Conservation (phyloP, 2,888 invertebrate genomes). For the Chironomus tentans region DNA sequence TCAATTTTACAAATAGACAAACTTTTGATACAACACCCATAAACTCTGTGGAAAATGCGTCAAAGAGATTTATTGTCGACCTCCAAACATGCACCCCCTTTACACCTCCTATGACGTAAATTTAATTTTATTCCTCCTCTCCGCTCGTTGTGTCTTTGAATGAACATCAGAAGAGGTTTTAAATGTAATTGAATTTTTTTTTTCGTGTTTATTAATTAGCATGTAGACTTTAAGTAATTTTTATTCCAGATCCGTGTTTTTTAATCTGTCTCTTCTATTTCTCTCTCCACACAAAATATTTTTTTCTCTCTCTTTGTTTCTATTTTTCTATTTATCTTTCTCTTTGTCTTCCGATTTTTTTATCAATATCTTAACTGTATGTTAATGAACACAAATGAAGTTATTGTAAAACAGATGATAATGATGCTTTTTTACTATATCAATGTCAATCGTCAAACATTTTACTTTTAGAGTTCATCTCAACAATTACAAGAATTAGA, state of each 20-base stretch:
- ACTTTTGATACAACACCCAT: not conserved
- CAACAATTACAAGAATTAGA: slow-evolving; percentile 2
- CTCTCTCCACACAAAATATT: not conserved
- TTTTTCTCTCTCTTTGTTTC: not conserved
- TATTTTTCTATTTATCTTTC: not conserved
- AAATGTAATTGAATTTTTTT: not conserved
- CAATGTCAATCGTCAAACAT: not conserved
- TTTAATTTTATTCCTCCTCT: not conserved
- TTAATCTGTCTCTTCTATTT: not conserved
- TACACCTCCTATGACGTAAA: not conserved
- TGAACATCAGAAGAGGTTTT: not conserved
- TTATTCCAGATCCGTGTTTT: not conserved
- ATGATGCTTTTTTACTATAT: not conserved
- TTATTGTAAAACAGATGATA: not conserved
- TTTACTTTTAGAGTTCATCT: slow-evolving; percentile 18
- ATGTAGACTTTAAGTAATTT: not conserved
- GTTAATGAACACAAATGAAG: too few species aligned
- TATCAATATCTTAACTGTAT: too few species aligned
- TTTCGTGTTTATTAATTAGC: not conserved
- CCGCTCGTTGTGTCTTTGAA: not conserved
- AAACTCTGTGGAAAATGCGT: too few species aligned
- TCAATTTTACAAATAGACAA: not conserved
- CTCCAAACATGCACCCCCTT: not conserved
- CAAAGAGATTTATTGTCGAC: too few species aligned
- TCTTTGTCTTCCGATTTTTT: not conserved